Evolutionary conservation across 2,113 vertebrate genomes (phyloP).

Genomic region (Triplophysa dalaica): DNA sequence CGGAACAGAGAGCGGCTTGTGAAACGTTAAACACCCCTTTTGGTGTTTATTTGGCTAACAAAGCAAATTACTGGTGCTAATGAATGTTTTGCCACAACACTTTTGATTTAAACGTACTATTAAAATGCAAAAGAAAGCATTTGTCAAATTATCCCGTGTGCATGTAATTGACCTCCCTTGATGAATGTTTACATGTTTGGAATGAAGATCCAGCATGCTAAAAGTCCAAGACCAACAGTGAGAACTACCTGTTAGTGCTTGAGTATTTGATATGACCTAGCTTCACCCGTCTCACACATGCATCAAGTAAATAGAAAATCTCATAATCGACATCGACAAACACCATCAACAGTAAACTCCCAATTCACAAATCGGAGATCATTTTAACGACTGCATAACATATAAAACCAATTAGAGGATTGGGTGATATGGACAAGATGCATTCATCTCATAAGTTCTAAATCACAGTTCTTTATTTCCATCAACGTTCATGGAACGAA

Average conservation of each 20-base stretch:
- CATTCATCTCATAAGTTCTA: not conserved
- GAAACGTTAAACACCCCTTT: slow-evolving; percentile 5
- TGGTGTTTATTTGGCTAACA: not conserved
- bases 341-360: not conserved
- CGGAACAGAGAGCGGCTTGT: slow-evolving; percentile 8
- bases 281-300: too few relatives aligned
- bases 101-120: slow-evolving; percentile 12
- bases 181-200: not conserved
- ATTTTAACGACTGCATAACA: not conserved
- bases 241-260: not conserved
- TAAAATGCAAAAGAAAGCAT: not conserved
- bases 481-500: not conserved
- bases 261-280: not conserved
- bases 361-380: not conserved
- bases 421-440: not conserved
- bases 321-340: not conserved
- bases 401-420: not conserved
- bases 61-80: slow-evolving; percentile 12
- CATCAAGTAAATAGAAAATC: not conserved
- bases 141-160: not conserved
- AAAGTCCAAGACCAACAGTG: not conserved
- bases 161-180: not conserved
- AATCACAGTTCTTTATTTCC: not conserved
- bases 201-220: not conserved
- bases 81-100: slow-evolving; percentile 11